Base-by-base conservation (phyloP, 2,113 vertebrate genomes). In the Pseudorasbora parva region DNA sequence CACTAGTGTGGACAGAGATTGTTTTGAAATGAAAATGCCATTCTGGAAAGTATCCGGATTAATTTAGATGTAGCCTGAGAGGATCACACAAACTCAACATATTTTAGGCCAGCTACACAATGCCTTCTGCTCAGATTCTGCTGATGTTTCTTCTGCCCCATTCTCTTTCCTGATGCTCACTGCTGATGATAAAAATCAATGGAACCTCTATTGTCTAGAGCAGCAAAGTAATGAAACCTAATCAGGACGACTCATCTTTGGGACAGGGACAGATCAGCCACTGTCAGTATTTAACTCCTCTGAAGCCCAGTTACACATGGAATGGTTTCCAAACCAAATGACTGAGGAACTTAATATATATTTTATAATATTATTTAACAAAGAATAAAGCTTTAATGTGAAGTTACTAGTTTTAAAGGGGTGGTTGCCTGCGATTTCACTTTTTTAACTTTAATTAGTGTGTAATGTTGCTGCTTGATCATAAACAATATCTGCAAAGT, bases 151-250 rank as follows among this genome's bases (percentile, higher is more conserved):
- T 83, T 27, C 43, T 30, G 74, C 66, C 68, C 27, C 45, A 43
- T 56, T 83, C 73, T 74, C 73, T 57, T 69, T 86, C 82, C 60
- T 77, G 59, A 85, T 47, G 59, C 82, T 23, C 82, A 59, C 68
- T 87, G 89, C 88, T 90, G 87, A 91, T 69, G 72, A 79, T 85
- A 77, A 88, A 92, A 93, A 92, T 92, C 91, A 93, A 92, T 92
- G 89, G 87, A 75, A 84, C 69, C 85, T 91, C 88, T 91, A 90
- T 91, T 91, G 86, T 84, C 85, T 85, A 56, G 76, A 79, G 87
- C 37, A 73, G 71, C 87, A 84, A 73, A 82, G 87, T 90, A 90
- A 92, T 89, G 90, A 93, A 93, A 93, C 88, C 88, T 84, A 90
- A 93, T 92, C 91, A 75, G 87, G 43, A 51, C 91, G 92, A 93